phyloP scores from a whole-genome alignment of 2,888 invertebrate species.

The Plutella xylostella region DNA sequence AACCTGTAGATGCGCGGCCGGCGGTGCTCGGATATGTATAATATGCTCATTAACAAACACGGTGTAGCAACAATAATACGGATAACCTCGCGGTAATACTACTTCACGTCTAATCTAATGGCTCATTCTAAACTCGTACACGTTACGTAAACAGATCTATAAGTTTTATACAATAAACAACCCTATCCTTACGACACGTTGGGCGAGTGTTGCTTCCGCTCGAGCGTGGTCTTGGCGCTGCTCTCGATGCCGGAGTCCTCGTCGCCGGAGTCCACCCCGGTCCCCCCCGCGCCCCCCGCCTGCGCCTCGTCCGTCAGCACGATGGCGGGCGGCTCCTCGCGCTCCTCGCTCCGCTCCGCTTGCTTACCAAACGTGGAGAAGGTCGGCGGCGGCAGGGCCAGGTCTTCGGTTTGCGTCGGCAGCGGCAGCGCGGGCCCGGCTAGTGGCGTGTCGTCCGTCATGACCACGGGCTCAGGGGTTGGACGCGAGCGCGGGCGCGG shows the following conservation, averaged over 20 bases:
- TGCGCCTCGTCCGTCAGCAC: conserved; percentile 32
- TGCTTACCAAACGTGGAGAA: conserved; percentile 29
- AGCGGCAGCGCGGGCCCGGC: conserved; percentile 43
- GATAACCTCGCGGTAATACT: too few species aligned
- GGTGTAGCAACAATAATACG: too few species aligned
- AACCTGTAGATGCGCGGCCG: neutral
- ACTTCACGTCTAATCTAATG: neutral
- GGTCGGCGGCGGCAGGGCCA: conserved; percentile 18
- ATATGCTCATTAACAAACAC: too few species aligned
- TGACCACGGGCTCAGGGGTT: conserved; percentile 25
- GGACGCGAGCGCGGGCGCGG: conserved; percentile 31
- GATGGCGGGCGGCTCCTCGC: conserved; percentile 33
- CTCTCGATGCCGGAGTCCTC: conserved; percentile 76
- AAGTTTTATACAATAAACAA: conserved; percentile 5
- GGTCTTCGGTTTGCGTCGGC: conserved; percentile 33
- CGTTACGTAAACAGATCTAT: conserved; percentile 5
- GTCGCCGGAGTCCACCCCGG: conserved; percentile 73
- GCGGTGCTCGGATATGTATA: conserved; percentile 3
- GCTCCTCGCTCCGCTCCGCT: conserved; percentile 23
- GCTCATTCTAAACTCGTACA: conserved; percentile 1
- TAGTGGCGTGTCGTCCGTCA: conserved; percentile 35
- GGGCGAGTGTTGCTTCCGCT: conserved; percentile 36
- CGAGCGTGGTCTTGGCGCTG: conserved; percentile 69
- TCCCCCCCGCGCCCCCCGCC: conserved; percentile 72
- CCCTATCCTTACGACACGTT: conserved; percentile 4